These are phyloP conservation scores for Stenoptilia bipunctidactyla DNA, from an alignment of 2,888 invertebrate species.

Conservation along the genomic window DNA sequence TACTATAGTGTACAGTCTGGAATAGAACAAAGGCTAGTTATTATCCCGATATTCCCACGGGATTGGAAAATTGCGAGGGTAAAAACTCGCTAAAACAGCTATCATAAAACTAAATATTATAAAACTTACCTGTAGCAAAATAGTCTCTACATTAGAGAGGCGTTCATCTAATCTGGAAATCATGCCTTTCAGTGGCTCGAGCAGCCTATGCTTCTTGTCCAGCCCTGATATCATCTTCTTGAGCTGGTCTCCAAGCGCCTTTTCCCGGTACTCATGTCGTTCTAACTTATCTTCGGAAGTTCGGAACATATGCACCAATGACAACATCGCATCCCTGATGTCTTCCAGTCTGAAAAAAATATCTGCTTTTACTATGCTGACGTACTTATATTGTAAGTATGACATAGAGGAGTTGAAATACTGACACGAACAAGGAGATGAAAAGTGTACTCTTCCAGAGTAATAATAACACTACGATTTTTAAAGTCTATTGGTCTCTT, in stretches of 20 bases:
- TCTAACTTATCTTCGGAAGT: slow-evolving; percentile 86
- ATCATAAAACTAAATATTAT: not conserved
- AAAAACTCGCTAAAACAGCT: too few species aligned
- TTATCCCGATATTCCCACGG: too few species aligned
- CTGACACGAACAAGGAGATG: too few species aligned
- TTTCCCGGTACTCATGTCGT: slow-evolving; percentile 85
- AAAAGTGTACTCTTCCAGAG: too few species aligned
- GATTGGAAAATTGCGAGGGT: too few species aligned
- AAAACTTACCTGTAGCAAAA: slow-evolving; percentile 45
- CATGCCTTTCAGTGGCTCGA: slow-evolving; percentile 78
- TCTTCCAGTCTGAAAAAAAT: slow-evolving; percentile 71
- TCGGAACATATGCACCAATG: slow-evolving; percentile 84
- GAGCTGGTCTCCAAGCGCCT: slow-evolving; percentile 81
- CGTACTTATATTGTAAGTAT: too few species aligned
- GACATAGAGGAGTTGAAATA: too few species aligned
- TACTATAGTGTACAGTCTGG: too few species aligned
- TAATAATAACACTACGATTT: too few species aligned
- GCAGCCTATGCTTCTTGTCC: slow-evolving; percentile 78
- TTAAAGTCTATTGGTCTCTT: too few species aligned
- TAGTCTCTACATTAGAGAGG: slow-evolving; percentile 81
- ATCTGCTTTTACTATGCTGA: too few species aligned
- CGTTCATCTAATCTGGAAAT: slow-evolving; percentile 81
- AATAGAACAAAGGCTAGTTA: too few species aligned
- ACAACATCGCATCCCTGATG: slow-evolving; percentile 83
- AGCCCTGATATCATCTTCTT: slow-evolving; percentile 79